Conservation (phyloP, 1,140 invertebrate genomes). For the Pseudoatta argentina region DNA sequence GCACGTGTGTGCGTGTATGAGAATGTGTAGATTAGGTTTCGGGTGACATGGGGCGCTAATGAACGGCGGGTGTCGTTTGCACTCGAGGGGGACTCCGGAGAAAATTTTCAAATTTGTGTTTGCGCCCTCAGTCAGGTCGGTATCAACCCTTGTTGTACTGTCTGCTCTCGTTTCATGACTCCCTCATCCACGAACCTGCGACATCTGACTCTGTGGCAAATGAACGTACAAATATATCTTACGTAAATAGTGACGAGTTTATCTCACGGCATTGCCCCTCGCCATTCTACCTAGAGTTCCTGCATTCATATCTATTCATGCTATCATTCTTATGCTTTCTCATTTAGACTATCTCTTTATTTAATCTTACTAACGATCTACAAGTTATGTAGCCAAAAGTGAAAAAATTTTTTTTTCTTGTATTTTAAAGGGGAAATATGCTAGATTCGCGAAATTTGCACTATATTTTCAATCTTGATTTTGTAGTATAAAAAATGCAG, state of each 20-base stretch:
- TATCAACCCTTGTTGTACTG: constrained; percentile 17
- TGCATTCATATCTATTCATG: background rate
- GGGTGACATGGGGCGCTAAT: constrained; percentile 79
- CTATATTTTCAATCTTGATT: no score
- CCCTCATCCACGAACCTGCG: constrained; percentile 31
- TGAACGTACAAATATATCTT: constrained; percentile 68
- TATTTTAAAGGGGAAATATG: no score
- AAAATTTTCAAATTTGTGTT: constrained; percentile 77
- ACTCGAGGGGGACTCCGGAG: constrained; percentile 64
- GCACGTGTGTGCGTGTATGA: constrained; percentile 44
- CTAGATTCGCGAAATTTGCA: no score
- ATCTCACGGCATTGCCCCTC: constrained; percentile 35
- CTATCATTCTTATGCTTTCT: constrained; percentile 13
- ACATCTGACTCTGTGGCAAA: constrained; percentile 49
- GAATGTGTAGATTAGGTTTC: constrained; percentile 76
- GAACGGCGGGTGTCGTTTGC: constrained; percentile 81
- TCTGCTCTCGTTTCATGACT: constrained; percentile 1
- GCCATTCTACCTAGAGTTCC: background rate
- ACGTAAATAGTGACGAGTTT: constrained; percentile 68
- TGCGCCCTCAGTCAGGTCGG: constrained; percentile 59
- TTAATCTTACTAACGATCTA: constrained; percentile 12
- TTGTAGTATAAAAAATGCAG: no score
- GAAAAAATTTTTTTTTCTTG: no score
- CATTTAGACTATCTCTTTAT: background rate
- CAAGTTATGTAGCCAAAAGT: background rate